Base-by-base conservation (phyloP, 2,888 invertebrate species). In the Argyresthia albistria region DNA sequence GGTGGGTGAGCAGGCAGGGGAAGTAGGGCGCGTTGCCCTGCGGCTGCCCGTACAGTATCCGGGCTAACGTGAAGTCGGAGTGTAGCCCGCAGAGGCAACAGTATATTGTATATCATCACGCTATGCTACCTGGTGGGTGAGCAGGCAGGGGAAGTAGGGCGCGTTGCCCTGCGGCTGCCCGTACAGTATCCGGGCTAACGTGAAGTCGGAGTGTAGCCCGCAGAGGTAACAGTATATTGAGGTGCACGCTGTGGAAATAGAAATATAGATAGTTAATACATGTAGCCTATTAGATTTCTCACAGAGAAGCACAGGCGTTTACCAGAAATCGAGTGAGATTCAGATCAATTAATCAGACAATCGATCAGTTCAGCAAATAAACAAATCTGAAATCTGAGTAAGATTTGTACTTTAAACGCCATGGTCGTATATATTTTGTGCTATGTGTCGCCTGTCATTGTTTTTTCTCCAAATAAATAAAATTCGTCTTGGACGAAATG, bases 1-100 rank as follows among this genome's bases (percentile, higher is more conserved):
- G 90, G 62, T 91, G 91, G 61, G 90, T 90, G 59, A 91, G 76
- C 46, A 91, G 73, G 60, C 90, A 89, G 46, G 91, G 91, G 79
- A 91, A 91, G 78, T 91, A 91, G 42, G 91, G 91, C 63, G 91
- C 88, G 64, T 83, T 88, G 57, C 91, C 91, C 76, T 92, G 92
- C 73, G 92, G 91, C 75, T 91, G 90, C 12, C 91, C 91, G 82
- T 95, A 95, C 56, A 96, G 84, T 36, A 95, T 93, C 61, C 95
- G 89, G 60, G 96, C 95, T 58, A 96, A 82, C 56, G 95, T 95
- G 70, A 95, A 89, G 86, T 96, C 95, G 49, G 95, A 95, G 82
- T 96, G 95, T 60, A 95, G 89, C 46, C 95, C 95, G 81, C 96
- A 96, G 58, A 96, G 90, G 84, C 95, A 96, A 74, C 96, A 96